Conservation (phyloP, 2,888 invertebrate species). For the Micoletzkya japonica region DNA sequence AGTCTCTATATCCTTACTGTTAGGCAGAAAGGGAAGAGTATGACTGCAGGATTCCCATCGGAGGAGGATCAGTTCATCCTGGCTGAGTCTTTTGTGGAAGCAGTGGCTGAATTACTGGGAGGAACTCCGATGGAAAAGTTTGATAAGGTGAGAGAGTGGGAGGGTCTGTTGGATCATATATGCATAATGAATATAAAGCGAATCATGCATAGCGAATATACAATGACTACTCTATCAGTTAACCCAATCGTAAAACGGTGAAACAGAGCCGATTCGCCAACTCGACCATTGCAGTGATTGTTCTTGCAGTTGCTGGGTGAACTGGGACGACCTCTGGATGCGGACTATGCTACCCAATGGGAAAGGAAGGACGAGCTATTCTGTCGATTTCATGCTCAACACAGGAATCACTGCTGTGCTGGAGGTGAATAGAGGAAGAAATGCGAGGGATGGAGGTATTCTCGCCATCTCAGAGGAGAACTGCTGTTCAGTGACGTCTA, state of each 20-base stretch:
- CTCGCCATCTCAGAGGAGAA: neutral
- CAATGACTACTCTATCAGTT: too few relatives aligned
- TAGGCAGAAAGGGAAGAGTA: neutral
- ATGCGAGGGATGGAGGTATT: neutral
- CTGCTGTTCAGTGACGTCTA: conserved; percentile 34
- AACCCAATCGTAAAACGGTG: neutral
- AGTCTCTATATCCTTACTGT: neutral
- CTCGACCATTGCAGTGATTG: too few relatives aligned
- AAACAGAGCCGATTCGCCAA: too few relatives aligned
- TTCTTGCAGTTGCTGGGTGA: conserved; percentile 19
- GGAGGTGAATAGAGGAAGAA: neutral
- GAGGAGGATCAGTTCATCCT: conserved; percentile 41
- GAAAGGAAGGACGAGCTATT: conserved; percentile 38
- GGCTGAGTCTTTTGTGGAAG: conserved; percentile 50
- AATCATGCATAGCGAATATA: too few relatives aligned
- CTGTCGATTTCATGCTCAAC: conserved; percentile 27
- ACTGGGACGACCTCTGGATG: conserved; percentile 19
- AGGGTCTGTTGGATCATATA: too few relatives aligned
- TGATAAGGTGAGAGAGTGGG: conserved; percentile 3
- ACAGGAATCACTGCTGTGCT: conserved; percentile 25
- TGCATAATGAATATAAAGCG: too few relatives aligned
- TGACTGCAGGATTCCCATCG: conserved; percentile 38
- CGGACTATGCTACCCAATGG: conserved; percentile 31
- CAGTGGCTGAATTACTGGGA: conserved; percentile 34
- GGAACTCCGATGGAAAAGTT: conserved; percentile 18